These are phyloP conservation scores for Drosophila tsacasi DNA, from an alignment of 1,140 invertebrate genomes.

Conservation along the genomic window DNA sequence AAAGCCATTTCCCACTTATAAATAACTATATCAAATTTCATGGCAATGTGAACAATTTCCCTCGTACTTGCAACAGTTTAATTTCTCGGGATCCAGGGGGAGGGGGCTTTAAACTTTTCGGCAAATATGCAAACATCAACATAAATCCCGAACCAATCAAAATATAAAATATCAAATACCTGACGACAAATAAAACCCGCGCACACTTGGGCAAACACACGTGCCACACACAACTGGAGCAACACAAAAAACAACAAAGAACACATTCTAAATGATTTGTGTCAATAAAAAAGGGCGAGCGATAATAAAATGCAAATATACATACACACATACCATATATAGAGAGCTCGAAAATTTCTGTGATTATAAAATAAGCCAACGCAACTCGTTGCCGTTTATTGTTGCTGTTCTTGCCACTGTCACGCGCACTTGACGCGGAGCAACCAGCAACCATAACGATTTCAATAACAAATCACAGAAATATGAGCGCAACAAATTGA, in stretches of 20 bases:
- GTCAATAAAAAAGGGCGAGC: conserved; percentile 67
- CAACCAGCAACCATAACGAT: conserved; percentile 66
- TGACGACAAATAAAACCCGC: conserved; percentile 56
- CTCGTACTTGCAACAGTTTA: not conserved
- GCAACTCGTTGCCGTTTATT: conserved; percentile 23
- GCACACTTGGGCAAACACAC: conserved; percentile 10
- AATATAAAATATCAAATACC: conserved; percentile 68
- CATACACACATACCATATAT: no score
- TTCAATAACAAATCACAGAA: conserved; percentile 70
- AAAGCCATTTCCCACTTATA: not conserved
- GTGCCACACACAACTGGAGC: conserved; percentile 17
- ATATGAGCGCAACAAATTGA: conserved; percentile 27
- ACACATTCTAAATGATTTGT: conserved; percentile 66
- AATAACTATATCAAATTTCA: not conserved
- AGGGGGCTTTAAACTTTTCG: conserved; percentile 24
- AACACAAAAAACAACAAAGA: not conserved
- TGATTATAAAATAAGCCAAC: conserved; percentile 75
- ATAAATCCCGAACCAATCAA: conserved; percentile 62
- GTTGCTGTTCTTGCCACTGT: conserved; percentile 40
- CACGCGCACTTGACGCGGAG: conserved; percentile 43
- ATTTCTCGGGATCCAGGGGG: conserved; percentile 2
- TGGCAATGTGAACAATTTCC: not conserved
- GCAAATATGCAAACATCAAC: conserved; percentile 42
- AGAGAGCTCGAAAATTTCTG: conserved; percentile 53
- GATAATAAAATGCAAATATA: conserved; percentile 68